Conservation (phyloP, 2,888 invertebrate genomes). For the Zonitis immaculata region DNA sequence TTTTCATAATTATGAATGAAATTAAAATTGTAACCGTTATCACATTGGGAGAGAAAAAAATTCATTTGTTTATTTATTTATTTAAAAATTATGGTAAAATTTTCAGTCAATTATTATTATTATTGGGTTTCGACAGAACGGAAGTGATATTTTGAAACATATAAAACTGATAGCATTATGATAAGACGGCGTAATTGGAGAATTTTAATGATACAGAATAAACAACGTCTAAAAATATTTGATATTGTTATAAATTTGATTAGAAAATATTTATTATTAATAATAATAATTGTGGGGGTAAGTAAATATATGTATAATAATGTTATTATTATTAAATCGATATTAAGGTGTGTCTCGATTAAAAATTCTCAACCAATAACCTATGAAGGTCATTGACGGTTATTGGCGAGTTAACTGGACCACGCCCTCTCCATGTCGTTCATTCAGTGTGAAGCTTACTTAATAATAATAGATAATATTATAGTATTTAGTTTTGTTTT, state of each 20-base stretch:
- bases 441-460: not conserved
- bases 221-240: conserved; percentile 2
- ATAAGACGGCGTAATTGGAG: conserved; percentile 7
- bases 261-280: not conserved
- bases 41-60: not conserved
- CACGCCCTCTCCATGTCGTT: not conserved
- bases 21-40: not conserved
- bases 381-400: not conserved
- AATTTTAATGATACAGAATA: conserved; percentile 6
- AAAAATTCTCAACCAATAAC: not conserved
- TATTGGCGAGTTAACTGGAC: not conserved
- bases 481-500: not conserved
- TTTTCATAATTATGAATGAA: conserved; percentile 15
- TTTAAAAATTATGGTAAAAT: not conserved
- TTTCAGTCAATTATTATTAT: not conserved
- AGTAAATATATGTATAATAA: too few relatives aligned
- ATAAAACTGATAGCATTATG: not conserved
- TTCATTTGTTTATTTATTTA: too few relatives aligned
- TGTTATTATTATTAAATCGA: too few relatives aligned
- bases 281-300: not conserved
- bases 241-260: not conserved
- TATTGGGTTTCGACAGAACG: conserved; percentile 10
- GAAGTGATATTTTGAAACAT: conserved; percentile 16
- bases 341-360: not conserved
- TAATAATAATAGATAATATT: not conserved